Evolutionary conservation across 2,113 vertebrate genomes (phyloP).

Genomic region (Bos taurus): DNA sequence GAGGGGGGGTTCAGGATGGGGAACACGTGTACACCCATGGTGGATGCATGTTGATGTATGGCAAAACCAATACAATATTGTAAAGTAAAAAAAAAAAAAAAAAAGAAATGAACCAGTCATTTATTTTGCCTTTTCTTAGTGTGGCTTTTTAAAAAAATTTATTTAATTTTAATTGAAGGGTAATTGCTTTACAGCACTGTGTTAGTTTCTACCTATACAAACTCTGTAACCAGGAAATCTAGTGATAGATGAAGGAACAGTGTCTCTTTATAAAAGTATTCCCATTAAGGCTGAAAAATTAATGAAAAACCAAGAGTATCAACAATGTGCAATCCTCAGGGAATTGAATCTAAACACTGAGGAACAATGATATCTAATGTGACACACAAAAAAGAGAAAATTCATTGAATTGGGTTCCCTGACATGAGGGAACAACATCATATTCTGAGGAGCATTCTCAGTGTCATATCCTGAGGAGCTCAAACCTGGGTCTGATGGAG

Average conservation of each 20-base stretch:
- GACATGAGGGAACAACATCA: background rate
- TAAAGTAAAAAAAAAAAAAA: too few relatives aligned
- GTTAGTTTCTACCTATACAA: background rate
- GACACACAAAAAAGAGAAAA: background rate
- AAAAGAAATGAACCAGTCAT: background rate
- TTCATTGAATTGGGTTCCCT: background rate
- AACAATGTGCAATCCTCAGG: background rate
- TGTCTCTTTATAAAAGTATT: background rate
- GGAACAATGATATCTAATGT: background rate
- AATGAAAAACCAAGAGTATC: background rate
- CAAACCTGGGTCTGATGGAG: background rate
- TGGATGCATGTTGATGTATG: too few relatives aligned
- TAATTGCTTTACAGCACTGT: background rate
- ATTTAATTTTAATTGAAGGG: background rate
- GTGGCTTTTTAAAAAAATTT: background rate
- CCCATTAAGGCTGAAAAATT: background rate
- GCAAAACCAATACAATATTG: too few relatives aligned
- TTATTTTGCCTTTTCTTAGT: background rate
- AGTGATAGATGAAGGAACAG: background rate
- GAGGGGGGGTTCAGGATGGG: too few relatives aligned
- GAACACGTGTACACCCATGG: too few relatives aligned
- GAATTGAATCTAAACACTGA: background rate
- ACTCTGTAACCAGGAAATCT: background rate
- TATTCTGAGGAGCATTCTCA: too few relatives aligned
- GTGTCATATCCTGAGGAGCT: background rate